These are phyloP conservation scores for Clarias batrachus DNA, from an alignment of 2,113 vertebrate genomes.

Conservation along the genomic window DNA sequence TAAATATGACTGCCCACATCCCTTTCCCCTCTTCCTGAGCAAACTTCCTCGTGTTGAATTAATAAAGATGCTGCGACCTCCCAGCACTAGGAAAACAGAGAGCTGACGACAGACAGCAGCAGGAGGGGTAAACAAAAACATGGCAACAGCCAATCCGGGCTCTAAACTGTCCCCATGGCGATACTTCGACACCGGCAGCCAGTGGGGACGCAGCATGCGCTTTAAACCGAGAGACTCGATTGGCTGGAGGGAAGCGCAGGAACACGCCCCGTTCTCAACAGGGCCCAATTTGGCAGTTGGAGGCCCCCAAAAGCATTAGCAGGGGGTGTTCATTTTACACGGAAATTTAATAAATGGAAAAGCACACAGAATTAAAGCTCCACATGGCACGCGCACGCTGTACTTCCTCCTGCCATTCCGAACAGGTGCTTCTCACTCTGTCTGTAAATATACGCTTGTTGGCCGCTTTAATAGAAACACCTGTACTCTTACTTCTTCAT, in stretches of 20 bases:
- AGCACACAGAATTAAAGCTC: conserved; percentile 16
- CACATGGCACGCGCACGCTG: conserved; percentile 7
- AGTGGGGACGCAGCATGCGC: conserved; percentile 13
- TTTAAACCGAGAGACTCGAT: conserved; percentile 10
- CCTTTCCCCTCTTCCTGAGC: conserved; percentile 58
- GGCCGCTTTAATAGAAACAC: not conserved
- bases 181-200: conserved; percentile 19
- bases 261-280: conserved; percentile 13
- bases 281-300: conserved; percentile 26
- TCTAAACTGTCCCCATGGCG: conserved; percentile 32
- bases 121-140: conserved; percentile 53
- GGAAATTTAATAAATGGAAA: conserved; percentile 41
- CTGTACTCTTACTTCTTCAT: not conserved
- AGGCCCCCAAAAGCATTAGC: conserved; percentile 1
- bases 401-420: conserved; percentile 16
- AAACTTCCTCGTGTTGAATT: conserved; percentile 63
- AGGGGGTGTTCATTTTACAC: conserved; percentile 16
- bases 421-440: conserved; percentile 23
- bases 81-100: conserved; percentile 51
- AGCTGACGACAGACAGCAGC: conserved; percentile 43
- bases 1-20: conserved; percentile 57
- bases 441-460: not conserved
- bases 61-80: conserved; percentile 60
- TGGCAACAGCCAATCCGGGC: conserved; percentile 40
- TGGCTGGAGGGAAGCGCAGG: not conserved